A percentile compares a stretch with the other conserved stretches of the same genome.
These are phyloP conservation scores for Amphipyra berbera DNA, from an alignment of 2,888 invertebrate genomes.

Conservation along the genomic window DNA sequence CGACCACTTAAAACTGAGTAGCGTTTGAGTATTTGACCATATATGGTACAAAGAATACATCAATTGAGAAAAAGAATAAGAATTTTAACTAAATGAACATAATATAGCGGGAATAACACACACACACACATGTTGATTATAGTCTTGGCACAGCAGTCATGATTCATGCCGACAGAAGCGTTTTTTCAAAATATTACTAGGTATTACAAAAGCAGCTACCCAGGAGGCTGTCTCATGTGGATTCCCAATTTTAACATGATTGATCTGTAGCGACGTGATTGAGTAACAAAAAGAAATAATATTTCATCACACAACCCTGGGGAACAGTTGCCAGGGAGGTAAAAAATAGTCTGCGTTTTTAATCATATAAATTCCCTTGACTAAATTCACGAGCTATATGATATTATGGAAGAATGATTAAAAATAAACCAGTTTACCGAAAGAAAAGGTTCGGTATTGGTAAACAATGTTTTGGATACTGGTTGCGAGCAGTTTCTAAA, in stretches of 20 bases:
- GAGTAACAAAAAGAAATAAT: slow-evolving; percentile 55
- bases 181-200: slow-evolving; percentile 11
- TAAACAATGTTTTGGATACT: not conserved
- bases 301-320: slow-evolving; percentile 48
- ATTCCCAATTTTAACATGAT: slow-evolving; percentile 53
- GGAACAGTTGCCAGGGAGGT: slow-evolving; percentile 33
- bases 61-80: no score
- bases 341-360: slow-evolving; percentile 39
- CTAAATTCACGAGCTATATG: slow-evolving; percentile 1
- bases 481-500: no score
- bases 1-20: no score
- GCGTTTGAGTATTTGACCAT: no score
- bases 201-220: slow-evolving; percentile 27
- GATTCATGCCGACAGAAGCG: slow-evolving; percentile 6
- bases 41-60: no score
- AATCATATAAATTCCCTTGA: slow-evolving; percentile 8
- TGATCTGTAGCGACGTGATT: slow-evolving; percentile 51
- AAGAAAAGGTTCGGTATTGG: no score
- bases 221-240: slow-evolving; percentile 42
- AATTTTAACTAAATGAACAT: no score
- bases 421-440: not conserved
- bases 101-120: no score
- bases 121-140: no score
- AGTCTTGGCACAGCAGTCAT: not conserved
- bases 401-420: not conserved